Evolutionary conservation across 2,797 vertebrate species (phyloP), one percentile per base, ranked within the genome.

Genomic region (Coreius guichenoti): DNA sequence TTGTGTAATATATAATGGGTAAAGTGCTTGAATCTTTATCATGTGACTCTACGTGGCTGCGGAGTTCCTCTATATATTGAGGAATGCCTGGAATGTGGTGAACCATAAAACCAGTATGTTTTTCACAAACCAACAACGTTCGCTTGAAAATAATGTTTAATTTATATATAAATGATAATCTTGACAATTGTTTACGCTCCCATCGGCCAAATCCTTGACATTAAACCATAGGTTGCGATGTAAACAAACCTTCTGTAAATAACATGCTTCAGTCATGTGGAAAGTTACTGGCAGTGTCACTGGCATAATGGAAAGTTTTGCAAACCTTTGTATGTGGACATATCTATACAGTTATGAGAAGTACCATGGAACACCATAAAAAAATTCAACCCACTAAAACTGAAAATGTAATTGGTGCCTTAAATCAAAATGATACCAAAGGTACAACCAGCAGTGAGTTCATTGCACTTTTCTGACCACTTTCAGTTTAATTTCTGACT

Each of bases 211-310:
- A 31, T 8, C 76, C 58, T 31, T 80, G 26, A 47, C 58, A 54
- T 49, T 5, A 26, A 73, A 51, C 0, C 4, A 36, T 14, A 29
- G 3, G 23, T 26, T 76, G 16, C 19, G 23, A 68, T 76, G 81
- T 76, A 76, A 83, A 75, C 26, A 36, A 51, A 31, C 43, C 16
- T 23, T 68, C 47, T n/a, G 81, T 47, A 47, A 82, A 82, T 73
- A n/a, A 29, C n/a, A 29, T 14, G 58, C 58, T 79, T 19, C 19
- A 67, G 43, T 39, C 11, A 21, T 43, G 26, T 82, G 82, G 61
- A 68, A 83, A 83, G 16, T 68, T 76, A 54, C 82, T 16, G 65
- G 36, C 29, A 16, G 51, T 26, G 43, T 26, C 1, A 23, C 36
- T 72, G 36, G 3, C n/a, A 21, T 31, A 16, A 56, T 43, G 16